phyloP scores from a whole-genome alignment of 2,113 vertebrate genomes.

The Rhinolophus ferrumequinum region DNA sequence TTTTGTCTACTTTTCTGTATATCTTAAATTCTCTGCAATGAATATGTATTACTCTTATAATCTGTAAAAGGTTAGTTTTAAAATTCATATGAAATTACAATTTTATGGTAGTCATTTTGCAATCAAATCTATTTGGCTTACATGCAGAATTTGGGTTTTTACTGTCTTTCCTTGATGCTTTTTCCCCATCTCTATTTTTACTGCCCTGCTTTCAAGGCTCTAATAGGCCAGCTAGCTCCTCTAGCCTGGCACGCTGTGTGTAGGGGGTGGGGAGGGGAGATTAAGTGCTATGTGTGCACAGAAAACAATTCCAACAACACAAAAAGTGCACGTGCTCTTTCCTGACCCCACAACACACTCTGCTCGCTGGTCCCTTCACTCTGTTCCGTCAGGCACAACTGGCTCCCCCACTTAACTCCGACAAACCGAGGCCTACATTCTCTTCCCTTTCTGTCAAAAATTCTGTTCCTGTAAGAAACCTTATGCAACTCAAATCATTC shows the following conservation, averaged over 20 bases:
- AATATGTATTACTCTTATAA: slow-evolving; percentile 76
- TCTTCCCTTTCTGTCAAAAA: not conserved
- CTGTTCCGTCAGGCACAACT: not conserved
- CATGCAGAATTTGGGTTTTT: slow-evolving; percentile 43
- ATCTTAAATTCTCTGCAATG: slow-evolving; percentile 57
- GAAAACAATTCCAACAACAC: not conserved
- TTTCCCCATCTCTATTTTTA: slow-evolving; percentile 44
- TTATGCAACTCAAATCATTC: not conserved
- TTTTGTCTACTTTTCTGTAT: slow-evolving; percentile 65
- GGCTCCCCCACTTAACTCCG: not conserved
- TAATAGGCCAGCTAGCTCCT: not conserved
- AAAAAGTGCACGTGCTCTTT: not conserved
- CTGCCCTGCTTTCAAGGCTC: not conserved
- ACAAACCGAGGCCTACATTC: not conserved
- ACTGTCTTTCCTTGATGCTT: slow-evolving; percentile 32
- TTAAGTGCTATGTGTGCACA: not conserved
- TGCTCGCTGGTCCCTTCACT: not conserved
- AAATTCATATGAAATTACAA: slow-evolving; percentile 71
- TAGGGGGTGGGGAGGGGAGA: no score
- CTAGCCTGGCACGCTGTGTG: not conserved
- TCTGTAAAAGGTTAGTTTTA: slow-evolving; percentile 77
- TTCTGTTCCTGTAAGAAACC: not conserved
- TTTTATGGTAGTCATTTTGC: slow-evolving; percentile 72
- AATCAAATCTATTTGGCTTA: slow-evolving; percentile 73
- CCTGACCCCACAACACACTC: fast-evolving